phyloP scores from a whole-genome alignment of 2,888 invertebrate genomes.

The Melanostoma scalare region DNA sequence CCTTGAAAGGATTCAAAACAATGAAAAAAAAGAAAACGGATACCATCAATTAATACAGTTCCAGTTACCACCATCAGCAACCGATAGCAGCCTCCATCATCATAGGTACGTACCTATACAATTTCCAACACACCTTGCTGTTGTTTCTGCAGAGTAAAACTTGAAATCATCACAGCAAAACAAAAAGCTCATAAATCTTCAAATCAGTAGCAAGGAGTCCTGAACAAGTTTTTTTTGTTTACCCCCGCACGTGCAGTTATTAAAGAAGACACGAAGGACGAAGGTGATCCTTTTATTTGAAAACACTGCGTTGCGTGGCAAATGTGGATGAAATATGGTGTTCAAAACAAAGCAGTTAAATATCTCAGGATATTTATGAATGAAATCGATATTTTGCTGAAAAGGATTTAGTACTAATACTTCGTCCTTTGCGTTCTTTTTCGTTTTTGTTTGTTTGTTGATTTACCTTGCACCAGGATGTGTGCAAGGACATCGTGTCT shows the following conservation, averaged over 20 bases:
- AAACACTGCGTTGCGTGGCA: slow-evolving; percentile 31
- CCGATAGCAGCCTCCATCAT: too few species aligned
- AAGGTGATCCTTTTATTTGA: slow-evolving; percentile 7
- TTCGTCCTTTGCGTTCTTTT: neutral
- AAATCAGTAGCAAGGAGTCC: neutral
- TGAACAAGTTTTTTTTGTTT: neutral
- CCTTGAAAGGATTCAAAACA: too few species aligned
- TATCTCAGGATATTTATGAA: slow-evolving; percentile 31
- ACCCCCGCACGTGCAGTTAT: slow-evolving; percentile 13
- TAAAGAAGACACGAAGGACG: neutral
- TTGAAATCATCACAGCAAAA: too few species aligned
- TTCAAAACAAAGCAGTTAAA: slow-evolving; percentile 59
- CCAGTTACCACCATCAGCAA: too few species aligned
- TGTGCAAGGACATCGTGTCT: too few species aligned
- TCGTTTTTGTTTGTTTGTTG: neutral
- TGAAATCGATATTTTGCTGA: slow-evolving; percentile 41
- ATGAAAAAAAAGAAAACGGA: too few species aligned
- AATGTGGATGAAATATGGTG: slow-evolving; percentile 50
- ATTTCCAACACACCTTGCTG: too few species aligned
- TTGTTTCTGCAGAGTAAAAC: too few species aligned
- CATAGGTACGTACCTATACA: too few species aligned
- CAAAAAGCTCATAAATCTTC: too few species aligned
- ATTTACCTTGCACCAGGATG: too few species aligned
- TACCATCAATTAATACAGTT: too few species aligned
- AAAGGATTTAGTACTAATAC: slow-evolving; percentile 5